Percentiles rank a stretch among this genome's conserved stretches.
Conservation (phyloP, 2,797 vertebrate genomes). For the Cheirogaleus major region DNA sequence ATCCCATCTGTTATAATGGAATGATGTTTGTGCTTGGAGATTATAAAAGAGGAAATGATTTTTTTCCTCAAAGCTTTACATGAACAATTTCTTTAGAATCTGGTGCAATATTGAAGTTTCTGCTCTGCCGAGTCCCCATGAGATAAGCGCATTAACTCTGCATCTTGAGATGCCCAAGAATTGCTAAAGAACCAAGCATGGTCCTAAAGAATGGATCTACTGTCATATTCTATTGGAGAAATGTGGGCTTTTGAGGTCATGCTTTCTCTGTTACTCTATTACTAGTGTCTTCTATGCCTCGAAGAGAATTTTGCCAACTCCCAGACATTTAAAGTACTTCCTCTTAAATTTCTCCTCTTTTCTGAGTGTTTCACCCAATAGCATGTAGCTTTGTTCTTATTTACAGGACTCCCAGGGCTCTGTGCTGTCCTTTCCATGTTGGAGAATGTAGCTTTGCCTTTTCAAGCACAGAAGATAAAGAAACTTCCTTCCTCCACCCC, state of each 20-base stretch:
- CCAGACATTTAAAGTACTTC: background rate
- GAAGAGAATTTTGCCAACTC: background rate
- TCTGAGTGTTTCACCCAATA: background rate
- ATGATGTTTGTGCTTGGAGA: slow-evolving; percentile 31
- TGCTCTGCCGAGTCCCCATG: background rate
- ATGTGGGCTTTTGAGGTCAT: background rate
- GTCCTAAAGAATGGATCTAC: background rate
- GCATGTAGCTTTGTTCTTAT: background rate
- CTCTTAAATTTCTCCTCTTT: background rate
- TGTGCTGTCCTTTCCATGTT: background rate
- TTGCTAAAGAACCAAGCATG: background rate
- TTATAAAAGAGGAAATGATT: background rate
- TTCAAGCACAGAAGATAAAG: background rate
- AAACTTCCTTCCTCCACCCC: background rate
- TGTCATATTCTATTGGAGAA: background rate
- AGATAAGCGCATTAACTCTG: background rate
- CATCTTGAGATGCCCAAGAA: background rate
- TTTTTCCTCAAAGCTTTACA: background rate
- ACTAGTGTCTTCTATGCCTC: background rate
- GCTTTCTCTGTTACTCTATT: background rate
- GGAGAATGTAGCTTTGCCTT: background rate
- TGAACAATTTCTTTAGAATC: background rate
- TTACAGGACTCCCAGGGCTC: background rate
- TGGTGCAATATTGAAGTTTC: background rate
- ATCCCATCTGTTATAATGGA: slow-evolving; percentile 35